Base-by-base conservation (phyloP, 2,888 invertebrate genomes). In the Eupithecia subfuscata region DNA sequence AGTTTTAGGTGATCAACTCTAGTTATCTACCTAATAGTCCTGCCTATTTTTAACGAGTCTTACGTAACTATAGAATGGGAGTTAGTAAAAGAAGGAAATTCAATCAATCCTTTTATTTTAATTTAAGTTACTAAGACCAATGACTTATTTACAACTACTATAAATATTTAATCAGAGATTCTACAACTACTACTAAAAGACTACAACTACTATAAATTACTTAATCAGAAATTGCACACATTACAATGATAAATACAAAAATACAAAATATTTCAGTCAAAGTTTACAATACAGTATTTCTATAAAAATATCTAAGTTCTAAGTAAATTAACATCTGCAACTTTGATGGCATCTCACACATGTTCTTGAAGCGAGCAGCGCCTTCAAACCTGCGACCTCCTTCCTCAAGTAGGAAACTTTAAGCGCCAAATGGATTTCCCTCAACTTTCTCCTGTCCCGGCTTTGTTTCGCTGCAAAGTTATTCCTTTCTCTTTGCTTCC, bases 391-490 rank as follows among this genome's bases (percentile, higher is more conserved):
- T 0, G 89, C 84, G 14, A 91, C 79, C 82, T 91, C 87, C 43
- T 87, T 90, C 77, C 84, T 87, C 37, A 99, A 94, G 84, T 97
- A 97, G 0, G 97, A 97, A 0, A 98, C 98, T 75, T 98, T 95
- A 63, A 99, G 96, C 0, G 98, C 98, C 56, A 99, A 97, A 85
- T 98, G 98, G 82, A 99, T 98, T 89, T 99, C 99, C 84, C 99
- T 98, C 65, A 97, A 96, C 82, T 98, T 95, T 76, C 99, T 95
- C 0, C 98, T 96, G 85, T 99, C 99, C 5, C 99, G 95, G 0
- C 98, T 99, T 82, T 98, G 96, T 90, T 99, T 99, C 0, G 99
- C 99, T 0, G 99, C 99, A 79, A 97, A 98, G 89, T 99, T 99
- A 90, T 99, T 99, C 87, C 98, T 98, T 80, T 97, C 96, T 14